Conservation (phyloP, 2,888 invertebrate genomes). For the Arge pagana region DNA sequence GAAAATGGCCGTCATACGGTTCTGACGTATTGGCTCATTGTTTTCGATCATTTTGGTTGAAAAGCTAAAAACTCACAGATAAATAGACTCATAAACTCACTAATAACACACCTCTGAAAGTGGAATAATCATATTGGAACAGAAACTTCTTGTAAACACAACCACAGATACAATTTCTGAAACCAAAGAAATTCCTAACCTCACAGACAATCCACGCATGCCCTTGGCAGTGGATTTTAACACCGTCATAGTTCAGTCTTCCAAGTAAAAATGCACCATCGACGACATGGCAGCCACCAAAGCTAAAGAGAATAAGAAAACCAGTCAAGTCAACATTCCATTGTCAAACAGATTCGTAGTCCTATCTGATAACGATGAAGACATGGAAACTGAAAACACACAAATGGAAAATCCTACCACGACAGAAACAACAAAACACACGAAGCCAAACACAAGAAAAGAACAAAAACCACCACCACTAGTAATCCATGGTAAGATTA, state of each 20-base stretch:
- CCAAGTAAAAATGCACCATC: background rate
- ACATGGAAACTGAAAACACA: background rate
- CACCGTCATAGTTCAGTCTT: background rate
- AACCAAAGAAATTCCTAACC: background rate
- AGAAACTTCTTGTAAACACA: too few species aligned
- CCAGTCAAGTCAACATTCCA: background rate
- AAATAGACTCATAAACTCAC: too few species aligned
- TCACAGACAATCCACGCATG: background rate
- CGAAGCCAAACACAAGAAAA: background rate
- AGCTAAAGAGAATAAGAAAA: background rate
- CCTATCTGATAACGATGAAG: background rate
- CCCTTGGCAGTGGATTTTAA: background rate
- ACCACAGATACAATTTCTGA: too few species aligned
- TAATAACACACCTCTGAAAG: too few species aligned
- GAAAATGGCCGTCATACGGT: too few species aligned
- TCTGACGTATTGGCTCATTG: too few species aligned
- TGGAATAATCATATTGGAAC: too few species aligned
- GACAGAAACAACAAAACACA: background rate
- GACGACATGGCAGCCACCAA: background rate
- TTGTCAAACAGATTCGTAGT: background rate
- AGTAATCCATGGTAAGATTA: slow-evolving; percentile 12
- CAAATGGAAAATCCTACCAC: background rate
- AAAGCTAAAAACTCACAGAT: too few species aligned
- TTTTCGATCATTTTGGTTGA: too few species aligned
- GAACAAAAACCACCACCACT: slow-evolving; percentile 20